These are phyloP conservation scores for Hipparchia sbordonii DNA, from an alignment of 2,888 invertebrate genomes.

Conservation along the genomic window DNA sequence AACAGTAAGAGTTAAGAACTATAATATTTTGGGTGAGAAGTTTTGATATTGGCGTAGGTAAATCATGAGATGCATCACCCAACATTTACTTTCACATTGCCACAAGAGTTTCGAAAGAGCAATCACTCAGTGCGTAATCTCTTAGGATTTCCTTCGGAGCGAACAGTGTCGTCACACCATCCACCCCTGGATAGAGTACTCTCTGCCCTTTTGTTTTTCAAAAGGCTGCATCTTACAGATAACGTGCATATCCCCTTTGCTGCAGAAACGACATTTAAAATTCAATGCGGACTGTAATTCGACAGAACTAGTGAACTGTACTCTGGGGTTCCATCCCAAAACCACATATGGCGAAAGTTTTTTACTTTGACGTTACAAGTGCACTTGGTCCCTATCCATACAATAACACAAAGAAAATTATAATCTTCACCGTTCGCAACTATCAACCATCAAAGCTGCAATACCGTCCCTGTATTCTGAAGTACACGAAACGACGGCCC, in stretches of 20 bases:
- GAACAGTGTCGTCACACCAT: conserved; percentile 47
- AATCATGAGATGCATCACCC: conserved; percentile 66
- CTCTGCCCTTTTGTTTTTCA: conserved; percentile 65
- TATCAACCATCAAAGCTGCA: conserved; percentile 67
- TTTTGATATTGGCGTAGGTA: conserved; percentile 53
- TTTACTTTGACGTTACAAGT: conserved; percentile 29
- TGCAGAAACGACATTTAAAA: conserved; percentile 45
- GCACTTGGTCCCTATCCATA: conserved; percentile 34
- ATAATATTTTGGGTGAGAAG: conserved; percentile 37
- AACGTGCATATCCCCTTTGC: conserved; percentile 59
- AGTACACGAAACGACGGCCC: conserved; percentile 51
- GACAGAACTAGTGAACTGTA: conserved; percentile 33
- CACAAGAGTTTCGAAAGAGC: conserved; percentile 72
- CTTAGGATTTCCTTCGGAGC: conserved; percentile 69
- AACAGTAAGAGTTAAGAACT: conserved; percentile 40
- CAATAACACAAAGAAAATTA: conserved; percentile 65
- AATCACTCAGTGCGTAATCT: conserved; percentile 81
- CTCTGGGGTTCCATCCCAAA: conserved; percentile 24
- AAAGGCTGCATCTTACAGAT: conserved; percentile 69
- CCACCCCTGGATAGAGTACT: conserved; percentile 56
- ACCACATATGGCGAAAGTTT: conserved; percentile 34
- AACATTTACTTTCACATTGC: conserved; percentile 70
- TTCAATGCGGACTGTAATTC: conserved; percentile 53
- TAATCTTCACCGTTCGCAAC: conserved; percentile 61
- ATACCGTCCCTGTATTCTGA: conserved; percentile 54